Evolutionary conservation across 2,113 vertebrate species (phyloP).

Genomic region (Notothenia rossii): DNA sequence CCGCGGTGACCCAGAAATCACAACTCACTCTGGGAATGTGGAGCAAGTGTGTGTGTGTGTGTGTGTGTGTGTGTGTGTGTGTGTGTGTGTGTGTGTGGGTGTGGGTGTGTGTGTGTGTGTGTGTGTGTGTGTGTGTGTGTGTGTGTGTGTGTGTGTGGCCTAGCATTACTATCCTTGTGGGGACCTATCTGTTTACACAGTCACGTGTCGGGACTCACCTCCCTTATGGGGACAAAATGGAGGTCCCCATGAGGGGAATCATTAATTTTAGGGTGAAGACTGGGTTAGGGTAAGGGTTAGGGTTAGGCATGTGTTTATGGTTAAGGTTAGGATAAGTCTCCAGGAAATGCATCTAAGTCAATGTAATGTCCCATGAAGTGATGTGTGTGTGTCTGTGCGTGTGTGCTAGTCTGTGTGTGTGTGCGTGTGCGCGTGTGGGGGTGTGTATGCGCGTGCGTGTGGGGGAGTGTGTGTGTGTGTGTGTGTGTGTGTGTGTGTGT

Average conservation of each 20-base stretch:
- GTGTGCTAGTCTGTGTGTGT: conserved; percentile 11
- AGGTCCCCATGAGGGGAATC: no score
- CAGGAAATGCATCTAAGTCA: no score
- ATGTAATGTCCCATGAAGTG: no score
- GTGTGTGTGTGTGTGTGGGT: not conserved
- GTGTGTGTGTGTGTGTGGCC: not conserved
- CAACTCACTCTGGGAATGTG: conserved; percentile 50
- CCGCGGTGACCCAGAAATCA: conserved; percentile 70
- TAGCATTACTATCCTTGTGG: no score
- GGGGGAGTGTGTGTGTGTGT: conserved; percentile 32
- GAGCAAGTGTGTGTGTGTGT: conserved; percentile 22
- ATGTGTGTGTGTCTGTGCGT: not conserved
- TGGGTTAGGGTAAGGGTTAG: no score
- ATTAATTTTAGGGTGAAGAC: no score
- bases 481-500: conserved; percentile 9
- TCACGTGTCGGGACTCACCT: no score
- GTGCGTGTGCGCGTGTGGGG: conserved; percentile 9
- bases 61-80: conserved; percentile 22
- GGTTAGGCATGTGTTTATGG: no score
- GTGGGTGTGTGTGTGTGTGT: conserved; percentile 19
- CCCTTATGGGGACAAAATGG: no score
- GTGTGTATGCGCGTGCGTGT: no score
- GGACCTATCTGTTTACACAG: no score
- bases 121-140: conserved; percentile 22
- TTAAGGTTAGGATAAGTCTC: no score